Evolutionary conservation across 2,888 invertebrate genomes (phyloP).

Genomic region (Hypolimnas misippus): DNA sequence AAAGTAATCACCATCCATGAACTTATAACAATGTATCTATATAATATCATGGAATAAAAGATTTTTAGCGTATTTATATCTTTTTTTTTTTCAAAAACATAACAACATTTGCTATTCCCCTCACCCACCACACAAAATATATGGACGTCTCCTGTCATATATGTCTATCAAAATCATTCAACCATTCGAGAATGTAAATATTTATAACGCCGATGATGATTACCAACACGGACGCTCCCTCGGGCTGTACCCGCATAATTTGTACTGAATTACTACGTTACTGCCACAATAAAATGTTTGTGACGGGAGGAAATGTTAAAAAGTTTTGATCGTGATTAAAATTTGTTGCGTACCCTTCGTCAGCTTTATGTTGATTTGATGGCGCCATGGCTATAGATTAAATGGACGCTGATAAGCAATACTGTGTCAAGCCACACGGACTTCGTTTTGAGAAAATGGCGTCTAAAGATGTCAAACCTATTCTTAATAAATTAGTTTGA

Average conservation of each 20-base stretch:
- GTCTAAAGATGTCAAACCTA: too few species aligned
- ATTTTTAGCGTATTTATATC: too few species aligned
- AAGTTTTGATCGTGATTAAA: constrained; percentile 22
- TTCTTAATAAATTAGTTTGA: too few species aligned
- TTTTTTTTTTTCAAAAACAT: too few species aligned
- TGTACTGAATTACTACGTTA: constrained; percentile 28
- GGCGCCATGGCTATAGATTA: background rate
- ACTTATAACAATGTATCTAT: too few species aligned
- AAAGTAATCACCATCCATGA: too few species aligned
- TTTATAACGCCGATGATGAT: constrained; percentile 13
- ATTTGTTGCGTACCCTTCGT: constrained; percentile 9
- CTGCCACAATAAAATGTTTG: constrained; percentile 39
- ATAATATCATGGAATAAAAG: too few species aligned
- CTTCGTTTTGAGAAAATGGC: too few species aligned
- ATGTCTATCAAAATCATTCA: background rate
- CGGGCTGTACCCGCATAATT: constrained; percentile 22
- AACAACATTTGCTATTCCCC: too few species aligned
- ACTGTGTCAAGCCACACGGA: too few species aligned
- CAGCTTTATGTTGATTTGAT: background rate
- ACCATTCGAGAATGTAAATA: constrained; percentile 7
- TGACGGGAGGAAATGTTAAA: constrained; percentile 38
- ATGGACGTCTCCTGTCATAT: background rate
- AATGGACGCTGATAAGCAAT: too few species aligned
- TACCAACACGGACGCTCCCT: constrained; percentile 17
- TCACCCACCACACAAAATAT: background rate